Conservation (phyloP, 2,888 invertebrate genomes). For the Tipula unca region DNA sequence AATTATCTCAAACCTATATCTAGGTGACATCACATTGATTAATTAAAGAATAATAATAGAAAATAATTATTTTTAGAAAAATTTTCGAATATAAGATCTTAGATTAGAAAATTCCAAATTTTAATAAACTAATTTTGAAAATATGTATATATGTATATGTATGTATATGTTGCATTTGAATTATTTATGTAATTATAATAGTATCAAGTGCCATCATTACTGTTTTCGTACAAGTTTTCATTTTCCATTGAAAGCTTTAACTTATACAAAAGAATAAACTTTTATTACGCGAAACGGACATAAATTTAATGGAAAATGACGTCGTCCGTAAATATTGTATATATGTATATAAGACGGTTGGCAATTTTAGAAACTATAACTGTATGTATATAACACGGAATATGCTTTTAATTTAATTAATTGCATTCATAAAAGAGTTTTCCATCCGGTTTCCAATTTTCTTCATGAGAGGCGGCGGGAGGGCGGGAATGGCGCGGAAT, state of each 20-base stretch:
- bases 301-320: neutral
- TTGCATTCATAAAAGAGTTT: neutral
- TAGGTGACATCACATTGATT: constrained; percentile 14
- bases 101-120: neutral
- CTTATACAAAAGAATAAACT: neutral
- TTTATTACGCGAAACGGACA: neutral
- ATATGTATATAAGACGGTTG: constrained; percentile 14
- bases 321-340: neutral
- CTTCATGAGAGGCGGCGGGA: neutral
- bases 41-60: constrained; percentile 3
- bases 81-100: neutral
- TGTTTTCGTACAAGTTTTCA: neutral
- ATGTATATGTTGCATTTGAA: neutral
- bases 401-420: constrained; percentile 14
- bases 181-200: neutral
- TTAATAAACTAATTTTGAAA: neutral
- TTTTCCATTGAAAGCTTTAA: neutral
- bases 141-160: neutral
- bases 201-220: neutral
- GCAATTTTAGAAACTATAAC: neutral
- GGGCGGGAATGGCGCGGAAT: neutral
- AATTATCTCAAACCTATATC: neutral
- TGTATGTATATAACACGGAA: neutral
- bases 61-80: constrained; percentile 3
- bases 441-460: neutral